Evolutionary conservation across 2,888 invertebrate genomes (phyloP), one percentile per base, ranked within the genome.

Genomic region (Spisula solida): DNA sequence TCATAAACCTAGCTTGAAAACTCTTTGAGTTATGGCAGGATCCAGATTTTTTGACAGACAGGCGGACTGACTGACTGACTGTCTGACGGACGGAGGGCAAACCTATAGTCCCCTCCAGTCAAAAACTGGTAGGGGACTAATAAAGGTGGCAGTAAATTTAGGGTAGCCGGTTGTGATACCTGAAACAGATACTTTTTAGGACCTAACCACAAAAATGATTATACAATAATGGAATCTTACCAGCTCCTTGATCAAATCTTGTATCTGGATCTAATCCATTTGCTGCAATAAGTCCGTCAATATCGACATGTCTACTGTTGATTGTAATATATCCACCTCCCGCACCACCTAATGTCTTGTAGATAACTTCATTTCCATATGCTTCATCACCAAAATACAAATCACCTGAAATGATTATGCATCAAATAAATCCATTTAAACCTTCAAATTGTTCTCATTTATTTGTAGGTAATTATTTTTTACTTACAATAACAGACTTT

Each of bases 301-400:
- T 88, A 78, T 94, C 94, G 20, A 95, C 91, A 83, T 95, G 94
- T 75, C 93, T 86, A 82, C 93, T 93, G 55, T 86, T 87, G 8
- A 95, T 66, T n/a, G 75, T 60, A 18, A 95, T 29, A 34, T 82
- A 85, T 4, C 95, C 95, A 48, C 95, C 95, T 48, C 95, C 94
- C 41, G 88, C 88, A 14, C 95, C 95, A 20, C 95, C 95, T 10
- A 93, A 75, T 20, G 93, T 93, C 60, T 92, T 88, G 14, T 90
- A 86, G 0, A 93, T 92, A 16, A 94, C 55, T 18, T 85, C 25
- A 87, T 95, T 95, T 31, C 93, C 89, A 80, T 92, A 92, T 14
- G 48, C 31, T 20, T 90, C 78, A 56, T 94, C 94, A 31, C 95
- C 94, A 91, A 94, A 93, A 41, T 92, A 93, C 29, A 94, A 85